Evolutionary conservation across 2,888 invertebrate species (phyloP), one percentile per base, ranked within the genome.

Genomic region (Harpalus rufipes): DNA sequence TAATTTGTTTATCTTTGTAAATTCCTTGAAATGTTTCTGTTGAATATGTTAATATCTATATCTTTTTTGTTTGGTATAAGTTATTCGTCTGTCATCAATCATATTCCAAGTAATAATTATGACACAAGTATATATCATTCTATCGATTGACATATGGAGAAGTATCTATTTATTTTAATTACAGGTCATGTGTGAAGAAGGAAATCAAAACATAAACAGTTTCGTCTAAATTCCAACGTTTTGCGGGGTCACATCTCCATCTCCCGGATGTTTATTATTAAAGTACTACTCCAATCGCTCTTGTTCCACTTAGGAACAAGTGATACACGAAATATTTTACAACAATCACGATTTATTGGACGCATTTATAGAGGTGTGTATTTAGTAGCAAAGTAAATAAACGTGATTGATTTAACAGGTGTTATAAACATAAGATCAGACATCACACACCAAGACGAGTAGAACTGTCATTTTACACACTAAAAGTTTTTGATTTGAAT

Each of bases 81-180:
- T 7, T 39, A 68, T 68, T 39, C 32, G 18, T 44, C 8, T 74
- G 18, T 74, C 72, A 74, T 74, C 72, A 74, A 74, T 74, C 72
- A 74, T 74, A 74, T 14, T 18, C 16, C 14, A 41, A 44, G 44
- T 44, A 18, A 74, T 74, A 74, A 74, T 74, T 74, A 74, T 74
- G 18, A 74, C 18, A 74, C 32, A 32, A 4, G 32, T 51, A 51
- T 51, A 51, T 8, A 51, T 8, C 12, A 51, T 32, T 32, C 44
- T 4, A 51, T 1, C 44, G 72, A 74, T 44, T 74, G 51, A 44
- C 72, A 74, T 18, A 74, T 74, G 18, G 72, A 74, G 14, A 74
- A 74, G 72, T 74, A 74, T 74, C 68, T 41, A 74, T 74, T 74
- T 74, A 74, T 44, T 74, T 44, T 74, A 74, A 74, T 74, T 74